Evolutionary conservation across 2,888 invertebrate species (phyloP), one percentile per base, ranked within the genome.

Genomic region (Macrosiphum euphorbiae): DNA sequence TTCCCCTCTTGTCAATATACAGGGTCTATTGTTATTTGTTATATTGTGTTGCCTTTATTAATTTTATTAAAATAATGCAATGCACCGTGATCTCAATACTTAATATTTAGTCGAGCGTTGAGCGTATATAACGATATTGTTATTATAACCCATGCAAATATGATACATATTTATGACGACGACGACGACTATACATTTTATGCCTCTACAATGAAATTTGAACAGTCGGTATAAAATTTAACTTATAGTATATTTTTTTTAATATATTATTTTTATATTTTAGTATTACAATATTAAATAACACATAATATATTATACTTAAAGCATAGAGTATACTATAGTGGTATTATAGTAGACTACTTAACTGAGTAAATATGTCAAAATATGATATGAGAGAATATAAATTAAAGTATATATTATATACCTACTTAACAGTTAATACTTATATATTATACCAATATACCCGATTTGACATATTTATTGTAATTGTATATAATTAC

Each of bases 51-150:
- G 84, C 92, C 84, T 84, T 58, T 89, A 93, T 93, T 88, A 78
- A 89, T 93, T 93, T 93, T 47, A 89, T 89, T 93, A 93, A 93
- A 92, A 93, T 89, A 89, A 89, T 89, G 88, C 92, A 92, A 92
- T 89, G 89, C 52, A 85, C 93, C 89, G 89, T 85, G 52, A 89
- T 93, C 55, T 58, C 26, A 93, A 67, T 78, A 35, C 58, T 93
- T 78, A n/a, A 89, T 84, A 93, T 89, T 89, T 93, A 93, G 89
- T 93, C 85, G 84, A 93, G 93, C 89, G 89, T 93, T 89, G 84
- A 93, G 93, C 89, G 89, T 93, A 35, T 7, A 85, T 16, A 85
- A 85, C 84, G 55, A 89, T 88, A 92, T 93, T 89, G 58, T 89
- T 89, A 84, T 93, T 93, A n/a, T 3, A 10, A 10, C n/a, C 41